Evolutionary conservation across 2,113 vertebrate species (phyloP).

Genomic region (Takifugu flavidus): DNA sequence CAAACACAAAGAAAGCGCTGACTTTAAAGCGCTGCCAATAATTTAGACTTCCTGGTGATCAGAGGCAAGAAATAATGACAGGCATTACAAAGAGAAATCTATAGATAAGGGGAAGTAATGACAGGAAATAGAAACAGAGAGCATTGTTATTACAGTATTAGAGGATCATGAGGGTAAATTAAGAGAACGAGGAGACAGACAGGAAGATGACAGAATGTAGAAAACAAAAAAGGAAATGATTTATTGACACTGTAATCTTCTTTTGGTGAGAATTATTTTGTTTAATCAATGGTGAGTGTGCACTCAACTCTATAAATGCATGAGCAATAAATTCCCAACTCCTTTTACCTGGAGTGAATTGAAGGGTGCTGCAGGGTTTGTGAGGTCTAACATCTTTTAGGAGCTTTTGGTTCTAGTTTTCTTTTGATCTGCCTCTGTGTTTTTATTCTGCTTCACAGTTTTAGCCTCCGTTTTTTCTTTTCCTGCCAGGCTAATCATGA

Average conservation of each 20-base stretch:
- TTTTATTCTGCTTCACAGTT: slow-evolving; percentile 28
- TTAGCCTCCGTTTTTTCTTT: neutral
- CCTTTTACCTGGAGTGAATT: slow-evolving; percentile 39
- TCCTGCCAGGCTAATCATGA: neutral
- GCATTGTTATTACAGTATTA: slow-evolving; percentile 17
- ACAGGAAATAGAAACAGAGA: neutral
- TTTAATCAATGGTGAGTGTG: slow-evolving; percentile 32
- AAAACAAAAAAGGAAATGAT: slow-evolving; percentile 37
- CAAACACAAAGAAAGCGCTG: slow-evolving; percentile 61
- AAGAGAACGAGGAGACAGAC: slow-evolving; percentile 9
- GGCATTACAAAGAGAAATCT: slow-evolving; percentile 5
- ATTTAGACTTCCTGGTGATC: slow-evolving; percentile 48
- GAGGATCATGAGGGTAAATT: neutral
- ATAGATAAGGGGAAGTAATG: neutral
- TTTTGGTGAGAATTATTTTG: slow-evolving; percentile 44
- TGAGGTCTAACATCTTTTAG: slow-evolving; percentile 16
- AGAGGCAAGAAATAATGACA: slow-evolving; percentile 15
- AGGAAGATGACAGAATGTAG: slow-evolving; percentile 30
- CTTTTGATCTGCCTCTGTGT: slow-evolving; percentile 15
- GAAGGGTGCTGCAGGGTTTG: slow-evolving; percentile 32
- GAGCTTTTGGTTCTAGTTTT: slow-evolving; percentile 15
- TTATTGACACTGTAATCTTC: slow-evolving; percentile 46
- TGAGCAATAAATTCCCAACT: slow-evolving; percentile 19
- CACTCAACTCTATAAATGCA: neutral
- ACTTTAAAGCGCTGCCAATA: slow-evolving; percentile 60